Base-by-base conservation (phyloP, 2,113 vertebrate species). In the Gnathonemus longibarbis region DNA sequence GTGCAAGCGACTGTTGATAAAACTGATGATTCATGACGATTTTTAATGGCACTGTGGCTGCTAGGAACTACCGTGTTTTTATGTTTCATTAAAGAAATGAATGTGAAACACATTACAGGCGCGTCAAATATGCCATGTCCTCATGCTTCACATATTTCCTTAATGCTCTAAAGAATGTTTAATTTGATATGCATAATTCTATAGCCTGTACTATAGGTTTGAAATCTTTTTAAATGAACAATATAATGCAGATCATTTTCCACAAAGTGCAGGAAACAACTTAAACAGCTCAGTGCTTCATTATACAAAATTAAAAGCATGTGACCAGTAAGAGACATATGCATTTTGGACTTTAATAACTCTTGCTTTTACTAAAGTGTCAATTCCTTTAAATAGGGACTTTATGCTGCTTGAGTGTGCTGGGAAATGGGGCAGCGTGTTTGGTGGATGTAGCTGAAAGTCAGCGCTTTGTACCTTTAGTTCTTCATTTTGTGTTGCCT, bases 391-490 rank as follows among this genome's bases (percentile, higher is more conserved):
- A 19, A 80, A 77, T 39, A 31, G 70, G 31, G 70, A 1, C 13
- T 77, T 77, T 39, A 17, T 31, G 27, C 4, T 31, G 11, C 70
- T 77, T 11, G 5, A 35, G 15, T 77, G 70, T 66, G 58, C 58
- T n/a, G 24, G 58, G 58, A 27, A 27, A 27, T 66, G 58, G n/a
- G 70, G 5, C 9, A 15, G 8, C 4, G 31, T n/a, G 6, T 48
- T n/a, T 50, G 84, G 21, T 13, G 4, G 45, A 15, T 50, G 84
- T 21, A 84, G 66, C n/a, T 17, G 46, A 85, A 85, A 84, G 83
- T 92, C 90, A 96, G 92, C 94, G 94, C 93, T 91, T 93, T 93
- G 92, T 93, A 95, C 45, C 91, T 90, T 84, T 70, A 84, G 58
- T 83, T 84, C 86, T 89, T 74, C 27, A 77, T 48, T 39, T 58